A percentile compares a stretch with the other conserved stretches of the same genome.
Conservation (phyloP, 1,140 invertebrate species). For the Campoletis sonorensis region DNA sequence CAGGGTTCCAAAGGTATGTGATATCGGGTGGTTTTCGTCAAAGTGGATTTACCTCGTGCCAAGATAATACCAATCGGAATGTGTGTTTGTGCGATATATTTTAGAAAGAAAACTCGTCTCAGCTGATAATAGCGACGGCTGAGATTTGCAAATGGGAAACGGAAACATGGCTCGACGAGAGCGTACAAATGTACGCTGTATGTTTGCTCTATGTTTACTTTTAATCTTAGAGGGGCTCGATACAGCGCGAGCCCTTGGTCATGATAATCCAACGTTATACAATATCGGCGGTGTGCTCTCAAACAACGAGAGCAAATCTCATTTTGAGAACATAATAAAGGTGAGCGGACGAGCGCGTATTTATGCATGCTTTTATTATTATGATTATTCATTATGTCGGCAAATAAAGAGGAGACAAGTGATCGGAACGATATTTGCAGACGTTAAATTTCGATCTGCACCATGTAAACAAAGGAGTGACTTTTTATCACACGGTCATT, state of each 20-base stretch:
- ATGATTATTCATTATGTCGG: too few species aligned
- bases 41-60: too few species aligned
- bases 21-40: too few species aligned
- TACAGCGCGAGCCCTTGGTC: background rate
- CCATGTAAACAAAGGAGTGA: constrained; percentile 88
- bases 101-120: too few species aligned
- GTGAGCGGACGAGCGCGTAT: constrained; percentile 70
- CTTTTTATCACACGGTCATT: constrained; percentile 91
- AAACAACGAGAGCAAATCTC: constrained; percentile 84
- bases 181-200: background rate
- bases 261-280: constrained; percentile 84
- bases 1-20: too few species aligned
- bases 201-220: constrained; percentile 30
- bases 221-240: constrained; percentile 13
- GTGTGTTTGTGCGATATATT: too few species aligned
- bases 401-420: background rate
- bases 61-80: too few species aligned
- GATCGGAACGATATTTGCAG: constrained; percentile 71
- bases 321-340: constrained; percentile 88
- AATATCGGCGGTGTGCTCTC: constrained; percentile 95
- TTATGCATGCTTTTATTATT: too few species aligned
- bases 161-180: constrained; percentile 1
- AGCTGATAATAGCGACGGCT: too few species aligned
- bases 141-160: too few species aligned
- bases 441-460: constrained; percentile 88